Percentiles rank a stretch among this genome's conserved stretches.
Conservation (phyloP, 2,113 vertebrate genomes). For the Blennius ocellaris region DNA sequence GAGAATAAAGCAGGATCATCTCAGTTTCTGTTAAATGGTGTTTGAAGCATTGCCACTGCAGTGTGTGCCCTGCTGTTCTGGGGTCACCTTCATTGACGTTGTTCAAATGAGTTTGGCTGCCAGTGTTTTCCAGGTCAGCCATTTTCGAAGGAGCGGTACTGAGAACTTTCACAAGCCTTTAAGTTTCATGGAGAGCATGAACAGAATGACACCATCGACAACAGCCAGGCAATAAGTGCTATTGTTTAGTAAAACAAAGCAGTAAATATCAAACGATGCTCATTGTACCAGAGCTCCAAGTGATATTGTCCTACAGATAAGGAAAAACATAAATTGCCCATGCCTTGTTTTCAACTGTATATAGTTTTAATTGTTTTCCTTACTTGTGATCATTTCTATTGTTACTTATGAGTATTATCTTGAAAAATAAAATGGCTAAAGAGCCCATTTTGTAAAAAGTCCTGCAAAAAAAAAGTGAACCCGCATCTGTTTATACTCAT, state of each 20-base stretch:
- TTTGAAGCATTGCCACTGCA: conserved; percentile 56
- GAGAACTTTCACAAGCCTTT: conserved; percentile 23
- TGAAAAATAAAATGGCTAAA: too few species aligned
- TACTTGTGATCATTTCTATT: too few species aligned
- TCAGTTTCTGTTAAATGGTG: conserved; percentile 42
- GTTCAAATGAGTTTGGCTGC: conserved; percentile 57
- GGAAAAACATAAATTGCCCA: too few species aligned
- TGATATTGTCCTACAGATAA: too few species aligned
- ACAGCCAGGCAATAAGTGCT: not conserved
- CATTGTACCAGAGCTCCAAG: too few species aligned
- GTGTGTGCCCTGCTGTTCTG: conserved; percentile 53
- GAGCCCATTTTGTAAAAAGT: too few species aligned
- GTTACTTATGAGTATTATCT: too few species aligned
- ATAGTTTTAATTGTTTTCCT: too few species aligned
- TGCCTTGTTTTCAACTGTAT: too few species aligned
- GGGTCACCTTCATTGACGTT: conserved; percentile 65
- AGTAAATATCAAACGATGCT: too few species aligned
- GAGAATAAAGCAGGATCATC: conserved; percentile 51
- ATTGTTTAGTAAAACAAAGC: not conserved
- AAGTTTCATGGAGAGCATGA: conserved; percentile 14
- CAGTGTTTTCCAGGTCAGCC: conserved; percentile 55
- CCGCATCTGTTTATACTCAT: too few species aligned
- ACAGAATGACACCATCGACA: conserved; percentile 2
- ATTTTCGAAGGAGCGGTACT: not conserved
- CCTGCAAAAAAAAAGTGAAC: too few species aligned